Base-by-base conservation (phyloP, 1,140 invertebrate genomes). In the Drosophila azteca region DNA sequence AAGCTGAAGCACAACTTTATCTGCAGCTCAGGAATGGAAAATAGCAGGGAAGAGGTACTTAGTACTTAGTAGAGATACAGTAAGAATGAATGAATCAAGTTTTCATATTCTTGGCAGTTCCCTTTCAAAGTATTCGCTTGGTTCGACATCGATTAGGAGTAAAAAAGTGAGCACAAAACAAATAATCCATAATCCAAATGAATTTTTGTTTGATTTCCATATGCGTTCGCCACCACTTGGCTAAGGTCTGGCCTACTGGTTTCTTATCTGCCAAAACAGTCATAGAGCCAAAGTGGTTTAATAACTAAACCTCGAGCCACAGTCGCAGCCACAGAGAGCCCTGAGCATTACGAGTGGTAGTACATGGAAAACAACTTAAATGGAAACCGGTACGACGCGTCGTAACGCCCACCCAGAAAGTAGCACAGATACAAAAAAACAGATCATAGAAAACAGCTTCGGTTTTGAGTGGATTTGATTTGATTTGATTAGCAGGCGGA, bases 401-500 rank as follows among this genome's bases (percentile, higher is more conserved):
- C 60, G 53, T 49, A 55, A 54, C 77, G 69, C 77, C 77, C 51
- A 79, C 69, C 66, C 61, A 57, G 55, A 70, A 72, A 64, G 26
- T 35, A 63, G 51, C 7, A 13, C 39, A 60, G 44, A 41, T 26
- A 61, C 41, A 41, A 17, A 60, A 60, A 35, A 58, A 74, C 44
- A 29, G 68, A 73, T 63, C 59, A 49, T 39, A 39, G 35, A 13
- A 49, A 63, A 72, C 49, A 24, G 54, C 79, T 52, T 63, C 61
- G 79, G 71, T 71, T 78, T 50, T 35, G 50, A 39, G 35, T 39
- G 35, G 35, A 39, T 39, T 39, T 11, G 3, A 39, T 39, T 39
- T 13, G 76, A 78, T 82, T 87, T 82, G 81, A 87, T 85, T 85
- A 82, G 74, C 83, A 77, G 77, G 82, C 82, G 82, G 82, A 85